phyloP scores from a whole-genome alignment of 2,797 vertebrate species.

The Thaleichthys pacificus region DNA sequence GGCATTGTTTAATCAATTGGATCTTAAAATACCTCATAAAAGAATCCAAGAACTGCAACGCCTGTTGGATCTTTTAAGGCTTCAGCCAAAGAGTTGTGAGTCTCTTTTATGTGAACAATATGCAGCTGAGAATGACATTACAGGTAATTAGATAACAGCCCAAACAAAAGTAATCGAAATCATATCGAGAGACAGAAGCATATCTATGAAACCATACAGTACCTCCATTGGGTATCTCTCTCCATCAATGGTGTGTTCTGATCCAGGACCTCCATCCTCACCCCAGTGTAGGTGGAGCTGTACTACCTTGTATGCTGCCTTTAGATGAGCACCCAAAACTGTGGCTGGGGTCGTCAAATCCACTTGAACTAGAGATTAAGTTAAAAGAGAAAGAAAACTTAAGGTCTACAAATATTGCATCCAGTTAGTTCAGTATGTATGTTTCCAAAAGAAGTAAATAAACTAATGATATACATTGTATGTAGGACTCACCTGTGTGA shows the following conservation, averaged over 20 bases:
- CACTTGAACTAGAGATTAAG: constrained; percentile 68
- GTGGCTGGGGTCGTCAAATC: constrained; percentile 22
- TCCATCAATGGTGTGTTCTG: constrained; percentile 85
- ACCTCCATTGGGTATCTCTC: constrained; percentile 86
- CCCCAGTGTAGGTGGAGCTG: constrained; percentile 88
- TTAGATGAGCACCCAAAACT: constrained; percentile 70
- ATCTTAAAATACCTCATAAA: constrained; percentile 59
- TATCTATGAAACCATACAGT: too few species aligned
- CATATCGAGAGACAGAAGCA: too few species aligned
- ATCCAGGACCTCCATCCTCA: constrained; percentile 57
- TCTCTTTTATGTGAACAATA: constrained; percentile 68
- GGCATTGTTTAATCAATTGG: not conserved
- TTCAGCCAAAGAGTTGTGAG: constrained; percentile 44
- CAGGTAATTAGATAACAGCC: not conserved
- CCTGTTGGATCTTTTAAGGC: constrained; percentile 48
- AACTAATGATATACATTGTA: not conserved
- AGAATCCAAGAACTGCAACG: constrained; percentile 68
- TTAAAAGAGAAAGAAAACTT: not conserved
- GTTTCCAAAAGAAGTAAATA: not conserved
- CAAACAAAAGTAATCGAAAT: too few species aligned
- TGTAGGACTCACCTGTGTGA: constrained; percentile 67
- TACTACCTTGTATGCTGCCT: constrained; percentile 65
- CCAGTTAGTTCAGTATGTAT: not conserved
- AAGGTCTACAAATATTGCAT: not conserved
- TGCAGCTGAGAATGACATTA: constrained; percentile 61